These are phyloP conservation scores for Eurosta solidaginis DNA, from an alignment of 1,140 invertebrate genomes.

Conservation along the genomic window DNA sequence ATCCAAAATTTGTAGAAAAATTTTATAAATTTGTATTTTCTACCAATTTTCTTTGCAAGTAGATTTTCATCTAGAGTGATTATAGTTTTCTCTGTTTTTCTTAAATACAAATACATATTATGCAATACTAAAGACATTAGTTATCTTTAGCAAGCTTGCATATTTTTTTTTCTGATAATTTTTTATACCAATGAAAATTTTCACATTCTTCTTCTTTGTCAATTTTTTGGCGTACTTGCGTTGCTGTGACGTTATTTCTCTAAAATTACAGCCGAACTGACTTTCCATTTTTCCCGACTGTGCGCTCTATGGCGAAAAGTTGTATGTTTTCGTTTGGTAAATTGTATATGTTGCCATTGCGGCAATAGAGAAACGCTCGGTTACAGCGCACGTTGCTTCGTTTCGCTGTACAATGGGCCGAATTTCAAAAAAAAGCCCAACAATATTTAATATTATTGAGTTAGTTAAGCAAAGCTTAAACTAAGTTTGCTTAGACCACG, in stretches of 20 bases:
- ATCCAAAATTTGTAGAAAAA: background rate
- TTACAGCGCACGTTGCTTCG: no score
- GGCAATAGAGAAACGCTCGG: background rate
- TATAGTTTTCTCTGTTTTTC: background rate
- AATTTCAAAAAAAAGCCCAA: no score
- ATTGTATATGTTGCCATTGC: background rate
- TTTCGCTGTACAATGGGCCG: no score
- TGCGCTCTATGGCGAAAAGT: constrained; percentile 4
- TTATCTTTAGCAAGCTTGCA: constrained; percentile 4
- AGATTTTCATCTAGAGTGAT: constrained; percentile 4
- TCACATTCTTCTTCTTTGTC: constrained; percentile 15
- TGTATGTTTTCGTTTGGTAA: constrained; percentile 1
- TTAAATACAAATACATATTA: no score
- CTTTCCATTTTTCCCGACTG: constrained; percentile 14
- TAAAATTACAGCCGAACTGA: constrained; percentile 29
- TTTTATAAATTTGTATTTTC: background rate
- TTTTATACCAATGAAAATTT: constrained; percentile 17
- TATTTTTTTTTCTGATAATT: background rate
- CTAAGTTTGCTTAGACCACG: no score
- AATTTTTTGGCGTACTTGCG: constrained; percentile 25
- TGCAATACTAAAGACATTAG: background rate
- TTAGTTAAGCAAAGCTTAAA: no score
- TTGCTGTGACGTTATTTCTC: constrained; percentile 22
- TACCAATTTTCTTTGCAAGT: background rate
- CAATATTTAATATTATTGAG: no score